Evolutionary conservation across 2,888 invertebrate species (phyloP).

Genomic region (Tachina grossa): DNA sequence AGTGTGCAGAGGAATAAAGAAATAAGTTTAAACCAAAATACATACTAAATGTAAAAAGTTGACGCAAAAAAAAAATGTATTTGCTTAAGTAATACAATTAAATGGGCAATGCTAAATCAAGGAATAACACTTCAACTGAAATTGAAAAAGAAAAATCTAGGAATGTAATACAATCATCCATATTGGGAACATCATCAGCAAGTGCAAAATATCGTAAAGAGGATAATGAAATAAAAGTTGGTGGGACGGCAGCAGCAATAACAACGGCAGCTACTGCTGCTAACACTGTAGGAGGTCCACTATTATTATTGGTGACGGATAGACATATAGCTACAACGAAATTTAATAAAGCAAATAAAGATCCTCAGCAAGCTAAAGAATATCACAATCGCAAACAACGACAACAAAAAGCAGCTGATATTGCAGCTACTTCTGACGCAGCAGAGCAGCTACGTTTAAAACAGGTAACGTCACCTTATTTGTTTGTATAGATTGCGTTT

Average conservation of each 20-base stretch:
- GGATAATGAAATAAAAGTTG: slow-evolving; percentile 29
- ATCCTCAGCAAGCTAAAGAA: slow-evolving; percentile 47
- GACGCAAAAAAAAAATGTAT: slow-evolving; percentile 11
- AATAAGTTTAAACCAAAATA: slow-evolving; percentile 26
- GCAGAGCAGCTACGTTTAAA: slow-evolving; percentile 69
- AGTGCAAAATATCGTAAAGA: slow-evolving; percentile 27
- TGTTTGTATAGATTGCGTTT: slow-evolving; percentile 41
- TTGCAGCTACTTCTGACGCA: slow-evolving; percentile 61
- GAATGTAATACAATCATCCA: slow-evolving; percentile 43
- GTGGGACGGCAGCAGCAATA: slow-evolving; percentile 36
- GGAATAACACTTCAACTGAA: slow-evolving; percentile 67
- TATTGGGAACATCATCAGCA: slow-evolving; percentile 32
- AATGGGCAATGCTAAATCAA: slow-evolving; percentile 75
- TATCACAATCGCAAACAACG: slow-evolving; percentile 37
- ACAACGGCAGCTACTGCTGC: slow-evolving; percentile 49
- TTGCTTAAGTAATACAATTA: slow-evolving; percentile 65
- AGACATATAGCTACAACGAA: slow-evolving; percentile 38
- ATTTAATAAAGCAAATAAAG: slow-evolving; percentile 64
- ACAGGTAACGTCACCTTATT: slow-evolving; percentile 71
- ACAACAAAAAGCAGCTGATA: slow-evolving; percentile 70
- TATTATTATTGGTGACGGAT: slow-evolving; percentile 45
- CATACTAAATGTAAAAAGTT: slow-evolving; percentile 30
- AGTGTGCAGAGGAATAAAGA: slow-evolving; percentile 25
- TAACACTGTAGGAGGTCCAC: slow-evolving; percentile 55
- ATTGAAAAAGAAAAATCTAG: slow-evolving; percentile 46